Conservation (phyloP, 2,113 vertebrate species). For the Plectropomus leopardus region DNA sequence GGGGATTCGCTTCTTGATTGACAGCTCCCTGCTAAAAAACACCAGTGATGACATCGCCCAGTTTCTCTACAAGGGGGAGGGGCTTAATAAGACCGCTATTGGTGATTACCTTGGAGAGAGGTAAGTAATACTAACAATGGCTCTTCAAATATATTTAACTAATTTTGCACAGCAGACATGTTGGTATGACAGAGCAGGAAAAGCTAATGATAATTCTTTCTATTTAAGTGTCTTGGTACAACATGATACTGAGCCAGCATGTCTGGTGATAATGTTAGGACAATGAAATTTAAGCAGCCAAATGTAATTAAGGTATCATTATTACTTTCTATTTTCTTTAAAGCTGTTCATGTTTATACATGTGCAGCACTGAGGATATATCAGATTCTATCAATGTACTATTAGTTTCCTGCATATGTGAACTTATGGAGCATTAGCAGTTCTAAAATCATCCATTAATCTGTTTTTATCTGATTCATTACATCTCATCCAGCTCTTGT, state of each 20-base stretch:
- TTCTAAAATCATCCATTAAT: conserved; percentile 15
- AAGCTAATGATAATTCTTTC: neutral
- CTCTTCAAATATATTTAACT: neutral
- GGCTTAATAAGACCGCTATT: conserved; percentile 97
- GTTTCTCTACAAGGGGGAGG: conserved; percentile 97
- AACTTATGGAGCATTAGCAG: conserved; percentile 11
- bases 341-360: neutral
- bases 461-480: conserved; percentile 20
- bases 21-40: conserved; percentile 93
- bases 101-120: conserved; percentile 97
- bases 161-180: neutral
- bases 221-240: neutral
- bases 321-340: no score
- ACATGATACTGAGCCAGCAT: neutral
- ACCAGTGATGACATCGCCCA: conserved; percentile 94
- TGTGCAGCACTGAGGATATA: neutral
- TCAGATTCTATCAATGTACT: neutral
- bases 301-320: neutral
- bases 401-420: neutral
- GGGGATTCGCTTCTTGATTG: conserved; percentile 96
- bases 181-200: neutral
- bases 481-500: neutral
- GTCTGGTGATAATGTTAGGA: no score
- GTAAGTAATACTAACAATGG: conserved; percentile 65
- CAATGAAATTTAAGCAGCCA: neutral